phyloP scores from a whole-genome alignment of 37 sponge, comb jelly and placozoan species.

The Petrosia ficiformis region DNA sequence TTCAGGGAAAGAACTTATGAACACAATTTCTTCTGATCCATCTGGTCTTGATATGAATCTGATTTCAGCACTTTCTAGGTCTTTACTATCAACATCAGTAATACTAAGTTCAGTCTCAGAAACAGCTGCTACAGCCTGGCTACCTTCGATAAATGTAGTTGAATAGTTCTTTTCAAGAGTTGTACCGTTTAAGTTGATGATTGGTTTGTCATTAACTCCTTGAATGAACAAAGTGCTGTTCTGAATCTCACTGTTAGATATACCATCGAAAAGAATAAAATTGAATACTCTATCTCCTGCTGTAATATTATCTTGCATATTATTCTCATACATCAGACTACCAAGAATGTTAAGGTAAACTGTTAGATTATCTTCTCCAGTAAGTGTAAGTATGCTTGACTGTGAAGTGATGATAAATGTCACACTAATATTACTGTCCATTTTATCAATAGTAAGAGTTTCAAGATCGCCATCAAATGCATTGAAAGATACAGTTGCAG shows the following conservation, averaged over 20 bases:
- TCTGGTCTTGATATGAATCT: constrained; percentile 29
- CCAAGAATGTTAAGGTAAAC: constrained; percentile 30
- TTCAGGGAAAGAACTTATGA: not conserved
- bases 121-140: not conserved
- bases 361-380: constrained; percentile 39
- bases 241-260: constrained; percentile 1
- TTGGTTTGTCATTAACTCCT: constrained; percentile 65
- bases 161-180: not conserved
- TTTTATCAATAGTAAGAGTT: constrained; percentile 25
- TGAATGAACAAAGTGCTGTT: constrained; percentile 22
- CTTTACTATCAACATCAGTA: constrained; percentile 57
- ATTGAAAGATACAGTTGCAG: constrained; percentile 30
- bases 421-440: constrained; percentile 13
- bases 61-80: constrained; percentile 18
- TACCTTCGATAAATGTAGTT: constrained; percentile 52
- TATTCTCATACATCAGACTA: constrained; percentile 46
- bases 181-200: constrained; percentile 35
- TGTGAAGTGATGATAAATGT: not conserved
- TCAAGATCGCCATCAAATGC: constrained; percentile 42
- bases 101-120: constrained; percentile 15
- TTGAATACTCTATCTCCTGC: constrained; percentile 33
- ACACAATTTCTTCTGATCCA: constrained; percentile 12
- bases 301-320: constrained; percentile 13
- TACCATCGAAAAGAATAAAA: constrained; percentile 49
- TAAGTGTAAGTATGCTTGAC: constrained; percentile 15